Evolutionary conservation across 2,888 invertebrate genomes (phyloP).

Genomic region (Tupiocoris notatus): DNA sequence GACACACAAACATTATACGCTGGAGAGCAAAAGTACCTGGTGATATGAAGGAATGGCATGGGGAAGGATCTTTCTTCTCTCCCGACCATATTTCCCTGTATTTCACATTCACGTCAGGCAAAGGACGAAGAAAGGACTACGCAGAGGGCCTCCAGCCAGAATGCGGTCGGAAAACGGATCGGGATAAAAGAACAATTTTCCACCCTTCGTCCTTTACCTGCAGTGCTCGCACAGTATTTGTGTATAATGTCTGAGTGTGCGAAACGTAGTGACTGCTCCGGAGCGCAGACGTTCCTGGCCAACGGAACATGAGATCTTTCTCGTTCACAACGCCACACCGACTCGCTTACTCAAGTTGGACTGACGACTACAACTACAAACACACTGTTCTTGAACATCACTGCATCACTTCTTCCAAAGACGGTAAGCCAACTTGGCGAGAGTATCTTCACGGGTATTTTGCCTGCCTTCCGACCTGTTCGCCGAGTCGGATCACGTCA

Average conservation of each 20-base stretch:
- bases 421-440: neutral
- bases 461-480: constrained; percentile 6
- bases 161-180: neutral
- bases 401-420: neutral
- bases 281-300: neutral
- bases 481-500: constrained; percentile 29
- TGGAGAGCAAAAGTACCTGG: neutral
- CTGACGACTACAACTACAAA: neutral
- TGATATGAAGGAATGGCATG: neutral
- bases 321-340: too few species aligned
- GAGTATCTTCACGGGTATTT: constrained; percentile 21
- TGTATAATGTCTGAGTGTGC: neutral
- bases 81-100: neutral
- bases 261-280: neutral
- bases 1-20: neutral
- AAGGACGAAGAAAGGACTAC: neutral
- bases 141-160: neutral
- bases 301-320: neutral
- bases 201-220: neutral
- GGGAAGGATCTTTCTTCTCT: neutral
- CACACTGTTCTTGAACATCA: neutral
- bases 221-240: neutral
- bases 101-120: neutral
- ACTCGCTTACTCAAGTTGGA: neutral
- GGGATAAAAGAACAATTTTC: neutral